Evolutionary conservation across 2,113 vertebrate genomes (phyloP), one percentile per base, ranked within the genome.

Genomic region (Saguinus imperator): DNA sequence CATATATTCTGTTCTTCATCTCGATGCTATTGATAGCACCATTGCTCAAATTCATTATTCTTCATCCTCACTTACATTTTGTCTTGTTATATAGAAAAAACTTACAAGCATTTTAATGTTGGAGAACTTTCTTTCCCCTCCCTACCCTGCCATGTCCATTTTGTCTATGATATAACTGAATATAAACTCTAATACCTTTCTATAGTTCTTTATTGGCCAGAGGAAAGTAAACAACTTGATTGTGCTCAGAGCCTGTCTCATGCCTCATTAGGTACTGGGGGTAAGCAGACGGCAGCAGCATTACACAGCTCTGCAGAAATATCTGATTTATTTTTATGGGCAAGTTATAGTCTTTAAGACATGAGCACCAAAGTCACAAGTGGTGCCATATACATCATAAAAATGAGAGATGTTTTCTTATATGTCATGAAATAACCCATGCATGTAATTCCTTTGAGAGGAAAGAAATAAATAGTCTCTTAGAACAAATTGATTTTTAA

Each of bases 241-340:
- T 96, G 97, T 95, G 66, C 66, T 96, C 92, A 95, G 81, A 96
- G 82, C 85, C 94, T 97, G 95, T 95, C 97, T 97, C 85, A 95
- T 86, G 96, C 90, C 85, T 98, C 96, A 98, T 97, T 97, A 98
- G 89, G 77, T 94, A 61, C 76, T 9, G 10, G 97, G 97, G 94
- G 21, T 90, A 92, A 95, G 87, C 91, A 96, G 95, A 92, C 12
- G 2, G 92, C 61, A 8, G 76, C 23, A 13, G 81, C 48, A 45
- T 77, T 91, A 87, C 76, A 55, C 16, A 20, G 76, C 76, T 97
- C 84, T 94, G 81, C 57, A 50, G 94, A 97, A 97, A 96, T 68
- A 91, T 95, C 90, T 97, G 97, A 98, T 97, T 97, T 98, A 98
- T 97, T 96, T 97, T 97, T 96, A 94, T 97, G 95, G 97, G 94